Evolutionary conservation across 2,797 vertebrate species (phyloP).

Genomic region (Leptodactylus fallax): DNA sequence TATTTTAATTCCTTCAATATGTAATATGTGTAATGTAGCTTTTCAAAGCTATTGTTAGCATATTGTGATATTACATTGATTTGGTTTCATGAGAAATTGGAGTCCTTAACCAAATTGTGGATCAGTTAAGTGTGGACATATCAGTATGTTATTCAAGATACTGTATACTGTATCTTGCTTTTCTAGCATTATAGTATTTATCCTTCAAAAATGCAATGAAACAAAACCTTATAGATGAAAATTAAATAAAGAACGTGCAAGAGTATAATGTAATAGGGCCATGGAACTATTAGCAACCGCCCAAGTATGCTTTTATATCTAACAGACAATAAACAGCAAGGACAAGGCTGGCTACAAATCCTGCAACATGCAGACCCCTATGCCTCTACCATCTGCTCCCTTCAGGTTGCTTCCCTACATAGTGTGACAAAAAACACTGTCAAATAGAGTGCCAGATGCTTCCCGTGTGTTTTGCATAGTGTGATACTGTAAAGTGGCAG

Average conservation of each 20-base stretch:
- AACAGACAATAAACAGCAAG: constrained; percentile 20
- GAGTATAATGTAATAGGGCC: not conserved
- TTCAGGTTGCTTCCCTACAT: constrained; percentile 56
- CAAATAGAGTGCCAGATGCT: constrained; percentile 69
- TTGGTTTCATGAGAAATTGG: too few relatives aligned
- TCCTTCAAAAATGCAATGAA: not conserved
- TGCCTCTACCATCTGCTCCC: constrained; percentile 67
- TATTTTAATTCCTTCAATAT: too few relatives aligned
- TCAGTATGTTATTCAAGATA: too few relatives aligned
- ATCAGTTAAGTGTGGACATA: too few relatives aligned
- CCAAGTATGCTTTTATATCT: not conserved
- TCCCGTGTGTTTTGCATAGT: constrained; percentile 48
- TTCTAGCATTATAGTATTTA: not conserved
- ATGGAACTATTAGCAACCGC: not conserved
- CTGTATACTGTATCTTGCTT: not conserved
- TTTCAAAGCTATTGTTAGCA: too few relatives aligned
- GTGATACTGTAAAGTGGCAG: constrained; percentile 18
- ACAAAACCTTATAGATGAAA: not conserved
- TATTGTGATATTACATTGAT: too few relatives aligned
- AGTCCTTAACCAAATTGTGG: too few relatives aligned
- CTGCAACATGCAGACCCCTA: constrained; percentile 56
- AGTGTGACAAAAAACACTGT: constrained; percentile 66
- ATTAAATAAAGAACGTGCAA: not conserved
- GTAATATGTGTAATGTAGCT: too few relatives aligned
- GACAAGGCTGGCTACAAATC: constrained; percentile 35